Percentiles rank a stretch among this genome's conserved stretches.
These are phyloP conservation scores for Fratercula arctica DNA, from an alignment of 2,797 vertebrate species.

Conservation along the genomic window DNA sequence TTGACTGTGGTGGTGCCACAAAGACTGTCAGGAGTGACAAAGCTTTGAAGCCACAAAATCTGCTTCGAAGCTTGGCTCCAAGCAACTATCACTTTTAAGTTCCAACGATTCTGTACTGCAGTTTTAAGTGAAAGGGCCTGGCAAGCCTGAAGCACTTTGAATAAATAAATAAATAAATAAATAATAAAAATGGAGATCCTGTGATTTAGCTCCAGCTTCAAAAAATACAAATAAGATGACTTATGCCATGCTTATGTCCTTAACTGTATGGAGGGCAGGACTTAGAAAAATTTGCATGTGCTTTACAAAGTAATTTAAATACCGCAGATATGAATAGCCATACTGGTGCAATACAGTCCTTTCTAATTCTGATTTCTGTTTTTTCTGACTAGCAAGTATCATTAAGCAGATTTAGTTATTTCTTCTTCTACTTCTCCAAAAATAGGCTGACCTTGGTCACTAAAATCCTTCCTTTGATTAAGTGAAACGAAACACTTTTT, in stretches of 20 bases:
- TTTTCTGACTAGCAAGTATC: neutral
- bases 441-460: neutral
- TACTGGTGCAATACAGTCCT: neutral
- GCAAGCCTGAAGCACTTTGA: slow-evolving; percentile 7
- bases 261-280: neutral
- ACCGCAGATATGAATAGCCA: neutral
- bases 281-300: no score
- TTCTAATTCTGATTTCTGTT: neutral
- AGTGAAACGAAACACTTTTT: neutral
- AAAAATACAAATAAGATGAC: neutral
- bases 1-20: neutral
- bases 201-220: neutral
- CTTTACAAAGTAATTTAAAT: neutral
- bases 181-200: neutral
- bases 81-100: slow-evolving; percentile 34
- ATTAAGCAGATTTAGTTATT: neutral
- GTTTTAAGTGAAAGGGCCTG: slow-evolving; percentile 2
- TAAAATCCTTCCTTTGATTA: neutral
- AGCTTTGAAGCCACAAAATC: slow-evolving; percentile 52
- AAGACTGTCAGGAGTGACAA: slow-evolving; percentile 36
- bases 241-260: neutral
- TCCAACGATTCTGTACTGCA: neutral
- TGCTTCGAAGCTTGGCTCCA: slow-evolving; percentile 25
- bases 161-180: neutral
- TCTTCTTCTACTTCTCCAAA: neutral